Percentiles rank a stretch among this genome's conserved stretches.
These are phyloP conservation scores for Ceuthmochares aereus DNA, from an alignment of 2,113 vertebrate species.

Conservation along the genomic window DNA sequence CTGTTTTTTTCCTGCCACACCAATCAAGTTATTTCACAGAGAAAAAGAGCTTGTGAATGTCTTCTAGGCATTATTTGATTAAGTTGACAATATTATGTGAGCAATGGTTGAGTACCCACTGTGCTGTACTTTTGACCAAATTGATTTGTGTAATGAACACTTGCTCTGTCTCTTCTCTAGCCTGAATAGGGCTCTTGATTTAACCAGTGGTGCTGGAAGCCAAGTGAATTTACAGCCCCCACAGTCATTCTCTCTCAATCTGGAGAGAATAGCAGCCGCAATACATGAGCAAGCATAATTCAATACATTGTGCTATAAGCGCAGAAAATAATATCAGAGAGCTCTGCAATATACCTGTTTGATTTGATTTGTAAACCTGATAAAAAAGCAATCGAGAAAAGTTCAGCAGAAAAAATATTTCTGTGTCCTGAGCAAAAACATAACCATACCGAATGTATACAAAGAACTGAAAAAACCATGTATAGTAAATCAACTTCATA, in stretches of 20 bases:
- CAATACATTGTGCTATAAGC: conserved; percentile 82
- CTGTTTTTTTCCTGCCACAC: conserved; percentile 57
- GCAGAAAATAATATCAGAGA: conserved; percentile 81
- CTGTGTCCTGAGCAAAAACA: conserved; percentile 70
- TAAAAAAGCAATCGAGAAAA: conserved; percentile 85
- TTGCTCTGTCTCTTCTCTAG: conserved; percentile 78
- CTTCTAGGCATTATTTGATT: conserved; percentile 84
- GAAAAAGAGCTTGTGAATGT: conserved; percentile 75
- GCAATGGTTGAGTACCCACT: conserved; percentile 80
- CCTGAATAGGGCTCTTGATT: conserved; percentile 82
- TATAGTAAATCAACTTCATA: conserved; percentile 68
- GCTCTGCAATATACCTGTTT: conserved; percentile 85
- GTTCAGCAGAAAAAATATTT: conserved; percentile 76
- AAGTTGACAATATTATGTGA: conserved; percentile 84
- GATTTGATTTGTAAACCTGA: conserved; percentile 88
- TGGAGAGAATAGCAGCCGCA: conserved; percentile 73
- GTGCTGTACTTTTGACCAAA: conserved; percentile 83
- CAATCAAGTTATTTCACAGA: conserved; percentile 76
- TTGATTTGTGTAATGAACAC: conserved; percentile 86
- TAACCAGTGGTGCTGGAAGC: conserved; percentile 75
- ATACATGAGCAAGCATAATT: conserved; percentile 77
- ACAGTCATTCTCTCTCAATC: conserved; percentile 77
- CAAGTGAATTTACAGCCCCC: conserved; percentile 79
- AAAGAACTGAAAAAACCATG: conserved; percentile 70
- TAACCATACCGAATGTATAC: conserved; percentile 73